Evolutionary conservation across 2,113 vertebrate species (phyloP).

Genomic region (Cololabis saira): DNA sequence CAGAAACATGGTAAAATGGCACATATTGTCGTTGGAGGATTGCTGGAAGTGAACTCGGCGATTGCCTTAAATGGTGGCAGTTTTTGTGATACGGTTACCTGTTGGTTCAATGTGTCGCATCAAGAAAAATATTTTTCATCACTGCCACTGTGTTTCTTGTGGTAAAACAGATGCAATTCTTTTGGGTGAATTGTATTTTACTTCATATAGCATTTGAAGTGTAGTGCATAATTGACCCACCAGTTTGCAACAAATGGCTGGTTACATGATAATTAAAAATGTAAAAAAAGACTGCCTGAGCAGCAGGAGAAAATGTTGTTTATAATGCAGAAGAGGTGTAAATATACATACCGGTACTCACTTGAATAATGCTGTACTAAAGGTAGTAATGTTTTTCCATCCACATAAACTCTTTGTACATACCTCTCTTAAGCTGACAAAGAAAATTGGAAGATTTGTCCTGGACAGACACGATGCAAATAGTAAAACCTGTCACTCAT

Average conservation of each 20-base stretch:
- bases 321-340: neutral
- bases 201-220: neutral
- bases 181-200: neutral
- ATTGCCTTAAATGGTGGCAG: conserved; percentile 2
- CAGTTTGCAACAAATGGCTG: neutral
- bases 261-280: neutral
- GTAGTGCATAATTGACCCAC: neutral
- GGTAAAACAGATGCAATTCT: neutral
- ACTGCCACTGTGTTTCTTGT: neutral
- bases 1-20: neutral
- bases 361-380: conserved; percentile 12
- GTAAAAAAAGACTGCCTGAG: neutral
- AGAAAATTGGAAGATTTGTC: conserved; percentile 42
- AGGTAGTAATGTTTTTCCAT: too few relatives aligned
- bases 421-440: neutral
- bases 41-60: neutral
- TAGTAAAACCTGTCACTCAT: conserved; percentile 66
- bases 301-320: neutral
- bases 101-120: too few relatives aligned
- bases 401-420: neutral
- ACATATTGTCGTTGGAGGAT: neutral
- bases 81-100: neutral
- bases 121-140: neutral
- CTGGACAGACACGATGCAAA: conserved; percentile 43
- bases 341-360: conserved; percentile 1